These are phyloP conservation scores for Marmota flaviventris DNA, from an alignment of 2,113 vertebrate genomes.

Conservation along the genomic window DNA sequence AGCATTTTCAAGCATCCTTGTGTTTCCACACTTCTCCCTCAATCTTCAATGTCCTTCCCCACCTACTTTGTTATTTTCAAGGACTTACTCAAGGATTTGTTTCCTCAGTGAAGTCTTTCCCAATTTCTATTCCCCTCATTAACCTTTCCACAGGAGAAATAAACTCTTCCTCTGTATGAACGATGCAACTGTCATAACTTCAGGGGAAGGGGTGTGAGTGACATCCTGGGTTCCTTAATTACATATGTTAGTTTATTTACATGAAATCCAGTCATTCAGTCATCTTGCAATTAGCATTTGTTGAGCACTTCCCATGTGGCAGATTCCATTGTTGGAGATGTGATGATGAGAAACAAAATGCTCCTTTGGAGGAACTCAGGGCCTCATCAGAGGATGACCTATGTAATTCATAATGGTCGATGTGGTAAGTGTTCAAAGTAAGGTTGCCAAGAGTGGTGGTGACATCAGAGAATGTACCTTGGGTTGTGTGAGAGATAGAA, in stretches of 20 bases:
- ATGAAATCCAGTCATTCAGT: not conserved
- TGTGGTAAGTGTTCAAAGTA: not conserved
- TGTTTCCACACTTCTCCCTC: not conserved
- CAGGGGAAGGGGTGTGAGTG: not conserved
- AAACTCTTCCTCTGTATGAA: not conserved
- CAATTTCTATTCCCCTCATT: not conserved
- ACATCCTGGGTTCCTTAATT: not conserved
- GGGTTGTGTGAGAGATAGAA: not conserved
- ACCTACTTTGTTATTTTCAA: constrained; percentile 22
- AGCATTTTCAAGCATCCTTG: not conserved
- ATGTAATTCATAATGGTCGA: not conserved
- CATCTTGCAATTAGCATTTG: not conserved
- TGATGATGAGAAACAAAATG: not conserved
- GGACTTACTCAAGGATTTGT: not conserved
- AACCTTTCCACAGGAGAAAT: not conserved
- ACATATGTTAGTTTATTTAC: not conserved
- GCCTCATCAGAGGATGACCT: not conserved
- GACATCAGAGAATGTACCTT: not conserved
- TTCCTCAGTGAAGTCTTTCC: not conserved
- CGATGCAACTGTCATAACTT: not conserved
- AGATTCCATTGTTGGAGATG: not conserved
- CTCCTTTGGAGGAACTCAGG: not conserved
- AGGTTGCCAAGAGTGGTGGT: not conserved
- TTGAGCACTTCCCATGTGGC: not conserved
- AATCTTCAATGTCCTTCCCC: not conserved